Evolutionary conservation across 1,140 invertebrate genomes (phyloP), one percentile per base, ranked within the genome.

Genomic region (Lineus longissimus): DNA sequence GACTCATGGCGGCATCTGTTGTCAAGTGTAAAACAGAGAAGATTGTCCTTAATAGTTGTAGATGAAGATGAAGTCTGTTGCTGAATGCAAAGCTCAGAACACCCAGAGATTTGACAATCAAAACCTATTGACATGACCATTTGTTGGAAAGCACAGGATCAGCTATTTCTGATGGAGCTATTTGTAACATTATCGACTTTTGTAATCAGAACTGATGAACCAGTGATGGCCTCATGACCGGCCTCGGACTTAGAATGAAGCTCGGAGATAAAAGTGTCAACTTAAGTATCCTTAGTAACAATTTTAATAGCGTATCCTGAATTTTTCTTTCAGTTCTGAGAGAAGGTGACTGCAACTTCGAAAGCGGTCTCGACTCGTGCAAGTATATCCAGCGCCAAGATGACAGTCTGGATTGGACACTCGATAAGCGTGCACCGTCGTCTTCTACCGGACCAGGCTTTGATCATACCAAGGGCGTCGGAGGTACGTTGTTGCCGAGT

Each of bases 371-470:
- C 45, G 47, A 55, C 33, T 43, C 27, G 22, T 78, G 76, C 63
- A n/a, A 55, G n/a, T 78, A 74, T 70, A 67, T 9, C 11, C 74
- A 76, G 63, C 43, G 40, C 11, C n/a, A 40, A 13, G 68, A 67
- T 62, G 72, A 75, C 64, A 67, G 73, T 60, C 59, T 67, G 47
- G 71, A 78, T 31, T 76, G 73, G 73, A 59, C 65, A 54, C 58
- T 61, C 43, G 69, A 61, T 31, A 62, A 56, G 2, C 43, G 33
- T 0, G 47, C 70, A 43, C 29, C 60, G 6, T 59, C 60, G 22
- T 59, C 29, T 4, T 63, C 63, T 2, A 72, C 70, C 25, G 75
- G 73, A 19, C 70, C 75, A 4, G 47, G 60, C 22, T 61, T 60
- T 47, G 75, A 76, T 57, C 75, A 76, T 30, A 60, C 56, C 57